phyloP scores from a whole-genome alignment of 2,888 invertebrate genomes.

The Epistrophe eligans region DNA sequence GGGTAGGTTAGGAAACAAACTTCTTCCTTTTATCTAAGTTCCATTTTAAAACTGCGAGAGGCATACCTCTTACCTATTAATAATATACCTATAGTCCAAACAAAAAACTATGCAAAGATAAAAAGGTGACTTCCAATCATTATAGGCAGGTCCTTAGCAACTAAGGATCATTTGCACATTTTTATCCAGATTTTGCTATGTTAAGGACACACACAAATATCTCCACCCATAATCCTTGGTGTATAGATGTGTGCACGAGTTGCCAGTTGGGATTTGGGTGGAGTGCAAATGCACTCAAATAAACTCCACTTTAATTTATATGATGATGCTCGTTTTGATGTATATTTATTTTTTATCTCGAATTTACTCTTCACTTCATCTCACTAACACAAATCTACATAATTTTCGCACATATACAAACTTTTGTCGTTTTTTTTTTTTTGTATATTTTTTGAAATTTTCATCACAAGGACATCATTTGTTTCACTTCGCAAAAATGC shows the following conservation, averaged over 20 bases:
- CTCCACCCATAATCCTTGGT: conserved; percentile 41
- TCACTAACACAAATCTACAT: conserved; percentile 63
- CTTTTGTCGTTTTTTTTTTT: conserved; percentile 21
- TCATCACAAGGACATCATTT: conserved; percentile 32
- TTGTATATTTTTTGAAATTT: conserved; percentile 26
- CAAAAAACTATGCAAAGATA: conserved; percentile 11
- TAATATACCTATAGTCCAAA: neutral
- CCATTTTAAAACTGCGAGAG: conserved; percentile 13
- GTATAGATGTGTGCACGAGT: conserved; percentile 46
- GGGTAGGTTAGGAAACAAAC: conserved; percentile 64
- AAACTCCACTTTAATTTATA: conserved; percentile 62
- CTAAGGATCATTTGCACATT: conserved; percentile 15
- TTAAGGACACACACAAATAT: conserved; percentile 46
- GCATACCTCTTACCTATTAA: neutral
- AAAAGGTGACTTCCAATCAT: conserved; percentile 40
- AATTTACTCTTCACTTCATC: conserved; percentile 33
- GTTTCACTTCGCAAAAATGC: conserved; percentile 53
- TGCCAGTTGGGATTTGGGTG: conserved; percentile 58
- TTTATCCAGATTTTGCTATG: conserved; percentile 34
- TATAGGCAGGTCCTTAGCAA: conserved; percentile 65
- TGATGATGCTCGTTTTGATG: conserved; percentile 47
- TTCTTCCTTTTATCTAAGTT: conserved; percentile 39
- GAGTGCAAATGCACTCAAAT: conserved; percentile 74
- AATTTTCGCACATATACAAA: conserved; percentile 46
- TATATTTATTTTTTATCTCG: conserved; percentile 12